A percentile compares a stretch with the other conserved stretches of the same genome.
phyloP scores from a whole-genome alignment of 2,888 invertebrate species.

The Cephus sareptanus region DNA sequence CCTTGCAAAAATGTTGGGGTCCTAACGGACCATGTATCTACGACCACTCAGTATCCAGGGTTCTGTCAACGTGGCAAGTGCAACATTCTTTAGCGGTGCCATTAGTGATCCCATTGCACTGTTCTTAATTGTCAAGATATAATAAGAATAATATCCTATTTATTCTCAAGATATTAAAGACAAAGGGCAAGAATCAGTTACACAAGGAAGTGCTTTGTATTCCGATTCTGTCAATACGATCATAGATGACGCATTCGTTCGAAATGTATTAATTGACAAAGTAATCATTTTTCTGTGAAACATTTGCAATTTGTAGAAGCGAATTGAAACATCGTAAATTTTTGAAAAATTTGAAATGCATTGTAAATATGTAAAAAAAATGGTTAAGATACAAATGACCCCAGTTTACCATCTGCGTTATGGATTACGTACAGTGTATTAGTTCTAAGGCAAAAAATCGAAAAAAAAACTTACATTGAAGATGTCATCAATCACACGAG shows the following conservation, averaged over 20 bases:
- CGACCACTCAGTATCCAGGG: not conserved
- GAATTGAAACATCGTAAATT: not conserved
- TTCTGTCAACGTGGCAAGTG: not conserved
- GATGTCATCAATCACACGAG: conserved; percentile 18
- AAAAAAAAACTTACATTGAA: conserved; percentile 14
- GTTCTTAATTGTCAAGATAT: not conserved
- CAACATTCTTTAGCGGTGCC: not conserved
- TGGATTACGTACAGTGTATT: not conserved
- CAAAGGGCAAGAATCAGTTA: no score
- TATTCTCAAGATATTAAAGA: no score
- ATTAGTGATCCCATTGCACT: not conserved
- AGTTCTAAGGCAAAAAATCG: not conserved
- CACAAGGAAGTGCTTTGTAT: no score
- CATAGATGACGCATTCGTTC: not conserved
- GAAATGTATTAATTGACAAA: not conserved
- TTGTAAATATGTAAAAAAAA: not conserved
- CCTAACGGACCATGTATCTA: not conserved
- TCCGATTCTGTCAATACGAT: not conserved
- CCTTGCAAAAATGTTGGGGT: not conserved
- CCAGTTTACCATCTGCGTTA: not conserved
- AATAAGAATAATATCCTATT: no score
- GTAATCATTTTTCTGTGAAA: not conserved
- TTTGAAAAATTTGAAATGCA: not conserved
- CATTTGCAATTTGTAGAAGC: not conserved
- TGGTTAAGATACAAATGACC: not conserved